Conservation (phyloP, 2,888 invertebrate species). For the Arrhopalites spinosus region DNA sequence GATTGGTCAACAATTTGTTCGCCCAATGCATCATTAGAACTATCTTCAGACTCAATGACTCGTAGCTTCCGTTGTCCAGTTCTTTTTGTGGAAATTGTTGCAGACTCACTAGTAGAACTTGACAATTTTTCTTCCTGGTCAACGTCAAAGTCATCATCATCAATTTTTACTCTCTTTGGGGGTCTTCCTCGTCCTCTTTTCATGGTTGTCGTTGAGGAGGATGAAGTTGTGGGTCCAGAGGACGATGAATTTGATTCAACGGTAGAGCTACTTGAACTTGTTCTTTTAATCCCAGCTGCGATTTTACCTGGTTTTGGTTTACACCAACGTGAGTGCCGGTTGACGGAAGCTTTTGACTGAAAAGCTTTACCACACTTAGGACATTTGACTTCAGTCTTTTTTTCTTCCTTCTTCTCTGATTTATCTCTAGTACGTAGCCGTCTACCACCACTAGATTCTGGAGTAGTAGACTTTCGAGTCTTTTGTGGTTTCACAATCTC, state of each 20-base stretch:
- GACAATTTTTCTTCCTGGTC: too few relatives aligned
- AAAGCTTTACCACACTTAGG: constrained; percentile 46
- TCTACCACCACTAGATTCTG: neutral
- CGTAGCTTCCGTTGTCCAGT: neutral
- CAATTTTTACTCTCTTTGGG: neutral
- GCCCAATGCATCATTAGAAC: neutral
- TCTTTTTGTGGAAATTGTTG: neutral
- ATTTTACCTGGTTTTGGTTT: constrained; percentile 34
- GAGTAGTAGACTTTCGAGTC: neutral
- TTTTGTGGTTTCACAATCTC: neutral
- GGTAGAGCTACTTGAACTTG: neutral
- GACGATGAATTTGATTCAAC: neutral
- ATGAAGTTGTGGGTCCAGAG: neutral
- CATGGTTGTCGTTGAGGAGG: neutral
- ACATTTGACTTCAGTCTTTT: constrained; percentile 34
- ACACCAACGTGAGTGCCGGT: constrained; percentile 44
- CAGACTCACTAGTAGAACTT: constrained; percentile 1
- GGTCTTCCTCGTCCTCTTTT: constrained; percentile 3
- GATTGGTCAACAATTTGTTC: neutral
- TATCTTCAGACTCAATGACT: constrained; percentile 8
- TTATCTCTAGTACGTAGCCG: neutral
- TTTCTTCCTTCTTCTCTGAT: neutral
- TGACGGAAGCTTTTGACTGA: constrained; percentile 34
- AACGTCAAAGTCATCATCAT: neutral
- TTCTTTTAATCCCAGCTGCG: constrained; percentile 7